A percentile compares a stretch with the other conserved stretches of the same genome.
Evolutionary conservation across 2,797 vertebrate species (phyloP).

Genomic region (Intellagama lesueurii): DNA sequence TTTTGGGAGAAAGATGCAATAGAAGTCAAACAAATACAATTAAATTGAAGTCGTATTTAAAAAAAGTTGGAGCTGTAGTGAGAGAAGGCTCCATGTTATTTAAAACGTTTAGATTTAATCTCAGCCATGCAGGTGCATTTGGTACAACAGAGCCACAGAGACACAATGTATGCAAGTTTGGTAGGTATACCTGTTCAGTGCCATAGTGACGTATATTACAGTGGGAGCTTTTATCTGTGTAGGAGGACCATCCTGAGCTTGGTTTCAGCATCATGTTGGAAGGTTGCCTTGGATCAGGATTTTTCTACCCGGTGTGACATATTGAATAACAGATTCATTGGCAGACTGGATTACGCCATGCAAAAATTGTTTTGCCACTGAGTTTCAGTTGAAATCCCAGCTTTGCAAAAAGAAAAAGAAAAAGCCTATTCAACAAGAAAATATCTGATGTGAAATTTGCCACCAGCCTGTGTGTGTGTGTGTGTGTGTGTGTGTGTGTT

Average conservation of each 20-base stretch:
- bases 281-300: neutral
- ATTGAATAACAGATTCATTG: neutral
- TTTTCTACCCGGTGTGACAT: neutral
- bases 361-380: neutral
- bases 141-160: neutral
- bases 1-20: too few relatives aligned
- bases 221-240: neutral
- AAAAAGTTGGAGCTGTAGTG: neutral
- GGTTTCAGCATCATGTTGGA: neutral
- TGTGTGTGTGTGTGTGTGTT: neutral
- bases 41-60: neutral
- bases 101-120: neutral
- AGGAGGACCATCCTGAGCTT: neutral
- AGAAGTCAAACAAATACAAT: neutral
- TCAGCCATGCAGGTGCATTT: neutral
- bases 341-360: neutral
- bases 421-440: neutral
- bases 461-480: constrained; percentile 8
- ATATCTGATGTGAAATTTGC: neutral
- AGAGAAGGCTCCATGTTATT: neutral
- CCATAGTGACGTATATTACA: neutral
- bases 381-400: neutral
- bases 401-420: neutral
- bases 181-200: neutral
- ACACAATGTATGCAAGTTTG: neutral